Conservation (phyloP, 1,140 invertebrate species). For the Idris sp. region DNA sequence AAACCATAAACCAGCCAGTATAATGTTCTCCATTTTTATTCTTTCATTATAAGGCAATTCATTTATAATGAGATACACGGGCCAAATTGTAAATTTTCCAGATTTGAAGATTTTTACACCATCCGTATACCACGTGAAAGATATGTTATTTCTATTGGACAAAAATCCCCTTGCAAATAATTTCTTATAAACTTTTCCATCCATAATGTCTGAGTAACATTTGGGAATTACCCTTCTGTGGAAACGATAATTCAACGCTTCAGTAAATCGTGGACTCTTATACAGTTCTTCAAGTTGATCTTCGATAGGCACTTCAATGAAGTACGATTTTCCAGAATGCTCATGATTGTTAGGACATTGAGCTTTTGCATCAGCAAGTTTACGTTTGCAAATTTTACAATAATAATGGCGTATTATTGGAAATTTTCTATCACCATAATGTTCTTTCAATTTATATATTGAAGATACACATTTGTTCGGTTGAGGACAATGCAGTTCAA, state of each 20-base stretch:
- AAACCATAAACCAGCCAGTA: slow-evolving; percentile 39
- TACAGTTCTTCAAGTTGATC: slow-evolving; percentile 17
- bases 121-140: slow-evolving; percentile 4
- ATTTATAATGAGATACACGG: neutral
- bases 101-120: slow-evolving; percentile 1
- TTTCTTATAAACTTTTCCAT: slow-evolving; percentile 30
- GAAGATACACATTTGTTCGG: slow-evolving; percentile 20
- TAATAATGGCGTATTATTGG: slow-evolving; percentile 20
- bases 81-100: slow-evolving; percentile 5
- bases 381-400: slow-evolving; percentile 7
- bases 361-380: slow-evolving; percentile 8
- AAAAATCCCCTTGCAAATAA: neutral
- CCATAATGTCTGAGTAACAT: slow-evolving; percentile 20
- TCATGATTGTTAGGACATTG: slow-evolving; percentile 1
- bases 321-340: slow-evolving; percentile 13
- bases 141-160: neutral
- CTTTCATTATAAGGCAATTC: slow-evolving; percentile 23
- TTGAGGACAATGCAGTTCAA: slow-evolving; percentile 22
- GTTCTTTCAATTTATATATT: slow-evolving; percentile 17
- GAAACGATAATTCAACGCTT: slow-evolving; percentile 9
- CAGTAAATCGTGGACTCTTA: slow-evolving; percentile 8
- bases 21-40: slow-evolving; percentile 31
- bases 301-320: slow-evolving; percentile 19
- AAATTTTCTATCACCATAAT: slow-evolving; percentile 11
- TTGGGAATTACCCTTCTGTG: neutral